These are phyloP conservation scores for Palythoa grandis DNA, from an alignment of 92 coral and sea anemone species.

Conservation along the genomic window DNA sequence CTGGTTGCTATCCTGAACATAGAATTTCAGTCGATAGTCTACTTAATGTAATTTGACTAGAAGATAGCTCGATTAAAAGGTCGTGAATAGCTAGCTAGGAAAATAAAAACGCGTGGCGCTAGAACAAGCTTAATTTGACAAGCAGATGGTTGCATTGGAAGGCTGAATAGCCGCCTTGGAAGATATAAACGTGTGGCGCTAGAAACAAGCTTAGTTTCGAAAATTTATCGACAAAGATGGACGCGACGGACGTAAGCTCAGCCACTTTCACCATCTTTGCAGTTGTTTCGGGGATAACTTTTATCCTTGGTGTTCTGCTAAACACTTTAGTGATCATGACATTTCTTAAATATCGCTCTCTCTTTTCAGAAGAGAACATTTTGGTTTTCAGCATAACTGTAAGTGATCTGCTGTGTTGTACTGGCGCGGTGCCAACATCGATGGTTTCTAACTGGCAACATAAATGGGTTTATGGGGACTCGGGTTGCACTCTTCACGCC, in stretches of 20 bases:
- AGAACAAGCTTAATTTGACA: not conserved
- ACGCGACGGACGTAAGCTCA: not conserved
- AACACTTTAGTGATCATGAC: not conserved
- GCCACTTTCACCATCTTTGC: not conserved
- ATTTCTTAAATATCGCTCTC: slow-evolving; percentile 24
- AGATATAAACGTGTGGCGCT: not conserved
- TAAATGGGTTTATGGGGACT: slow-evolving; percentile 15
- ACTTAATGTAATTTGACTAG: no score
- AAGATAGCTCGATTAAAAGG: no score
- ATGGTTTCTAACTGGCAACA: slow-evolving; percentile 2
- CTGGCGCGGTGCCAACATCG: slow-evolving; percentile 17
- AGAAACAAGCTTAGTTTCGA: not conserved
- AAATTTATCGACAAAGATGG: not conserved
- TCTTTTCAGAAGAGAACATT: slow-evolving; percentile 18
- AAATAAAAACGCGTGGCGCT: no score
- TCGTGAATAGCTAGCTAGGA: no score
- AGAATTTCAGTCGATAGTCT: no score
- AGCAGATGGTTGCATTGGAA: not conserved
- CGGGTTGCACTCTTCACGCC: slow-evolving; percentile 6
- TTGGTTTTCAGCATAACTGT: slow-evolving; percentile 16
- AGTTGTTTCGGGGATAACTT: not conserved
- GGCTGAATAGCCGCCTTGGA: not conserved
- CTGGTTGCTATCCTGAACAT: no score
- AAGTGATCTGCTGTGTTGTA: slow-evolving; percentile 9
- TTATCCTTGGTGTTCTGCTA: slow-evolving; percentile 9